A percentile compares a stretch with the other conserved stretches of the same genome.
phyloP scores from a whole-genome alignment of 2,797 vertebrate genomes.

The Spheniscus humboldti region DNA sequence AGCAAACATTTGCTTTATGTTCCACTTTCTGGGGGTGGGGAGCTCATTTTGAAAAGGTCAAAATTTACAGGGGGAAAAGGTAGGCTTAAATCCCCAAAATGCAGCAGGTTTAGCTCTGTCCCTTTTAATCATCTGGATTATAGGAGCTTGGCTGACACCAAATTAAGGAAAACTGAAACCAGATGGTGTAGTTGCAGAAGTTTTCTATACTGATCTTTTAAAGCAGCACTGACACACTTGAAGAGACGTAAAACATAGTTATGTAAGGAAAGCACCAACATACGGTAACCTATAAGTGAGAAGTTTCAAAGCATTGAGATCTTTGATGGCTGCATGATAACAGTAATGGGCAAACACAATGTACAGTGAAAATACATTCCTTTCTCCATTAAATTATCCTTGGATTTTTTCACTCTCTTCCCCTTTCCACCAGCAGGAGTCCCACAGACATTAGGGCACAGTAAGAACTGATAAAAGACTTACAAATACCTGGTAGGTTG shows the following conservation, averaged over 20 bases:
- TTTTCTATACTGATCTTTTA: neutral
- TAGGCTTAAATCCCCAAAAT: neutral
- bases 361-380: neutral
- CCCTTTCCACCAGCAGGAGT: constrained; percentile 14
- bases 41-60: neutral
- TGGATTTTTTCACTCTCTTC: neutral
- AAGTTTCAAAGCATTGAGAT: neutral
- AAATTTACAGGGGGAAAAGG: neutral
- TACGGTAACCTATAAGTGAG: neutral
- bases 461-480: neutral
- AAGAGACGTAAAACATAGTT: neutral
- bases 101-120: neutral
- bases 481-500: neutral
- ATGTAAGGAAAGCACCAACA: neutral
- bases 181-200: neutral
- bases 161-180: neutral
- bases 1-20: neutral
- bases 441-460: neutral
- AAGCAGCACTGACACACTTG: neutral
- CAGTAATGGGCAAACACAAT: neutral
- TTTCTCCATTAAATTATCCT: neutral
- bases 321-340: neutral
- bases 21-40: neutral
- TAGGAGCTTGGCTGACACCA: neutral
- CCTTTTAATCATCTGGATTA: neutral